Conservation (phyloP, 1,140 invertebrate species). For the Zaprionus inermis region DNA sequence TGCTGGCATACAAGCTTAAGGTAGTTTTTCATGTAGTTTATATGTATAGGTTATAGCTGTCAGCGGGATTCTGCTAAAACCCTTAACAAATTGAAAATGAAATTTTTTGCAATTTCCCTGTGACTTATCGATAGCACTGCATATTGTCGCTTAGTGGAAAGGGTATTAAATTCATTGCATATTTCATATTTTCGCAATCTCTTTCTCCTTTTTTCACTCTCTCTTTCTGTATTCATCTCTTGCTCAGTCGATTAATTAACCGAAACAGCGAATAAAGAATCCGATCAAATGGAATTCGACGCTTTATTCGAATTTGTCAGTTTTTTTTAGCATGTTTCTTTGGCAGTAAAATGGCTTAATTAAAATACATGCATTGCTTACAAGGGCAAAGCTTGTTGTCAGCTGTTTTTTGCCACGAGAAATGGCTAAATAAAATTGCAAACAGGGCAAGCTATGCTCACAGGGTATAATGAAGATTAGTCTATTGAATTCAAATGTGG, state of each 20-base stretch:
- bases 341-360: neutral
- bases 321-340: neutral
- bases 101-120: neutral
- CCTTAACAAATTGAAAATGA: neutral
- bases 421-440: neutral
- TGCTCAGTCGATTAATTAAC: too few relatives aligned
- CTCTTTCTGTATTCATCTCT: neutral
- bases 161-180: neutral
- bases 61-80: too few relatives aligned
- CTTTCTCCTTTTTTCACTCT: too few relatives aligned
- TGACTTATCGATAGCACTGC: neutral
- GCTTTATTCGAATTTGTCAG: neutral
- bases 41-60: too few relatives aligned
- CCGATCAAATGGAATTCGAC: neutral
- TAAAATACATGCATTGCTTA: neutral
- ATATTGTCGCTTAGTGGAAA: too few relatives aligned
- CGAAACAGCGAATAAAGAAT: neutral
- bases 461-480: neutral
- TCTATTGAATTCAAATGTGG: neutral
- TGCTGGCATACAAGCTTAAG: neutral
- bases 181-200: neutral
- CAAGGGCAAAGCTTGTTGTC: neutral
- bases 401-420: neutral
- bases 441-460: too few relatives aligned
- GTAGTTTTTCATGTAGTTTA: neutral